These are phyloP conservation scores for Oenanthe melanoleuca DNA, from an alignment of 2,113 vertebrate genomes.

Conservation along the genomic window DNA sequence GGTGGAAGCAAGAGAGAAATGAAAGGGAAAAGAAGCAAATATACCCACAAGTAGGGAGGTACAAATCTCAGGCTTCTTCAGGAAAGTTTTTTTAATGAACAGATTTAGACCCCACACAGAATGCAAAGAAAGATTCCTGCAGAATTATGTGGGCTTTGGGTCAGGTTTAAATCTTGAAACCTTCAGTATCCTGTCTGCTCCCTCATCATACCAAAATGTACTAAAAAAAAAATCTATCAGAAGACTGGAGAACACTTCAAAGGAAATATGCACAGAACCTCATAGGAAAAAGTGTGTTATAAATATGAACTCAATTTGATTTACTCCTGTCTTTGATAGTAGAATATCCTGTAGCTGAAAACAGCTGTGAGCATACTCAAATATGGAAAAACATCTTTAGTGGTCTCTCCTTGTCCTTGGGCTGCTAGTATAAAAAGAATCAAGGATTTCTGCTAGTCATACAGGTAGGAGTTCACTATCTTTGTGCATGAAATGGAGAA, in stretches of 20 bases:
- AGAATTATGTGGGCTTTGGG: not conserved
- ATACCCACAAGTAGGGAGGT: not conserved
- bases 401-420: not conserved
- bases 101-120: not conserved
- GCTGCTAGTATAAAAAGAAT: not conserved
- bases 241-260: constrained; percentile 22
- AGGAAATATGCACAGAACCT: not conserved
- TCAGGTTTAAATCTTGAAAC: not conserved
- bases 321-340: constrained; percentile 15
- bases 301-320: constrained; percentile 29
- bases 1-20: not conserved
- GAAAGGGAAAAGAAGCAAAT: not conserved
- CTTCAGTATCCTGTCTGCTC: not conserved
- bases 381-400: not conserved
- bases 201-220: not conserved
- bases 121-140: not conserved
- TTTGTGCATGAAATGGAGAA: not conserved
- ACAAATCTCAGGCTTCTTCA: not conserved
- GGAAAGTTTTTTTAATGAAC: not conserved
- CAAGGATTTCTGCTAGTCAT: not conserved
- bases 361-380: not conserved
- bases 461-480: not conserved
- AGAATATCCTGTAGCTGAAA: constrained; percentile 1
- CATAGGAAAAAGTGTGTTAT: not conserved
- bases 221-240: not conserved